A percentile compares a stretch with the other conserved stretches of the same genome.
phyloP scores from a whole-genome alignment of 64 coral and sea anemone genomes.

The Actinia tenebrosa region DNA sequence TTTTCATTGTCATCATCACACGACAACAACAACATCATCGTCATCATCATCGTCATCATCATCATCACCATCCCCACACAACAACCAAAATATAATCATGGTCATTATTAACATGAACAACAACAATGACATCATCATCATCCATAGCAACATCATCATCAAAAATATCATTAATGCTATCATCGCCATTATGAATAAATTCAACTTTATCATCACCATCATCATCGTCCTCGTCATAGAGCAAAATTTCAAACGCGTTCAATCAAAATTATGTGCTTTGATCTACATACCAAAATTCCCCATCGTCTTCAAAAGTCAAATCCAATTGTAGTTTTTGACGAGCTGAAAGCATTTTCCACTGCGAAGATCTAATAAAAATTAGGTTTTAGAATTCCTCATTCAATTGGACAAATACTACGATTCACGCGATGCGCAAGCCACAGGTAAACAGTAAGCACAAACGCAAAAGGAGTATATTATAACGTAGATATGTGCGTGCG shows the following conservation, averaged over 20 bases:
- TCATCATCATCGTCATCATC: no score
- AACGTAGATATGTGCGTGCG: no score
- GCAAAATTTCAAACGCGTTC: not conserved
- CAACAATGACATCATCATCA: no score
- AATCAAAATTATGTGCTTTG: not conserved
- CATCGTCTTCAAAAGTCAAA: conserved; percentile 63
- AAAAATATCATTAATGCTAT: not conserved
- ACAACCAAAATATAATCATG: not conserved
- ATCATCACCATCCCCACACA: not conserved
- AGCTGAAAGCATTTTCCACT: conserved; percentile 67
- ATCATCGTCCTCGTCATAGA: not conserved
- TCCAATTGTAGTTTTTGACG: conserved; percentile 44
- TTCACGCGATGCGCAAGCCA: not conserved
- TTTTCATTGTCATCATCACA: no score
- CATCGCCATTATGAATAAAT: no score
- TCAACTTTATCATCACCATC: not conserved
- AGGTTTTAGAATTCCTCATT: not conserved
- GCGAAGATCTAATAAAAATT: conserved; percentile 30
- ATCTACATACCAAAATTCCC: conserved; percentile 71
- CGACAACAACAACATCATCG: not conserved
- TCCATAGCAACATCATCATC: not conserved
- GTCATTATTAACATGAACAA: no score
- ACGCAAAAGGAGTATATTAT: no score
- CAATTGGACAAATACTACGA: no score
- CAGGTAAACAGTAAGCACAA: not conserved